phyloP scores from a whole-genome alignment of 2,797 vertebrate species.

The Adelosebastes latens region DNA sequence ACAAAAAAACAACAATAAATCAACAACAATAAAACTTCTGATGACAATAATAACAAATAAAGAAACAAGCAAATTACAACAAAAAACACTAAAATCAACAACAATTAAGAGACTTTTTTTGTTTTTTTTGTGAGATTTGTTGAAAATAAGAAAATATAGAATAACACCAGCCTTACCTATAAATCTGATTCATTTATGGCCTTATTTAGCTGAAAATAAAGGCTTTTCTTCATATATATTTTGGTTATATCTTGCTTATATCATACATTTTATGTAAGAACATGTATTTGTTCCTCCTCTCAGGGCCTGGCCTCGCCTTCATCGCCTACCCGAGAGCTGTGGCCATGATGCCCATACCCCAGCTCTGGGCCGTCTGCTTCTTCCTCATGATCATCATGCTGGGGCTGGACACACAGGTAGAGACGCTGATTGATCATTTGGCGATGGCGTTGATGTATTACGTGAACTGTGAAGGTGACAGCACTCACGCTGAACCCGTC shows the following conservation, averaged over 20 bases:
- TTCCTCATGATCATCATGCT: slow-evolving; percentile 96
- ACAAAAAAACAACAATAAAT: no score
- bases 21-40: no score
- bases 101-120: no score
- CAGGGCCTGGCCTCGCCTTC: slow-evolving; percentile 93
- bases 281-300: background rate
- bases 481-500: background rate
- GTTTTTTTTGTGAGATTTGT: no score
- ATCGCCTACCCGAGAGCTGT: slow-evolving; percentile 92
- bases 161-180: background rate
- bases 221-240: background rate
- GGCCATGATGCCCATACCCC: slow-evolving; percentile 92
- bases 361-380: slow-evolving; percentile 94
- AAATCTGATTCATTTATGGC: background rate
- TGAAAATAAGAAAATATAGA: background rate
- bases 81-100: no score
- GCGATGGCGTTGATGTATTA: background rate
- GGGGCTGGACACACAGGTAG: slow-evolving; percentile 93
- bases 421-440: background rate
- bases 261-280: background rate
- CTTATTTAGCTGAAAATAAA: background rate
- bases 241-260: background rate
- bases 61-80: no score
- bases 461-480: background rate
- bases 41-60: no score